phyloP scores from a whole-genome alignment of 92 coral and sea anemone species.

The Hydrozoanthus gracilis region DNA sequence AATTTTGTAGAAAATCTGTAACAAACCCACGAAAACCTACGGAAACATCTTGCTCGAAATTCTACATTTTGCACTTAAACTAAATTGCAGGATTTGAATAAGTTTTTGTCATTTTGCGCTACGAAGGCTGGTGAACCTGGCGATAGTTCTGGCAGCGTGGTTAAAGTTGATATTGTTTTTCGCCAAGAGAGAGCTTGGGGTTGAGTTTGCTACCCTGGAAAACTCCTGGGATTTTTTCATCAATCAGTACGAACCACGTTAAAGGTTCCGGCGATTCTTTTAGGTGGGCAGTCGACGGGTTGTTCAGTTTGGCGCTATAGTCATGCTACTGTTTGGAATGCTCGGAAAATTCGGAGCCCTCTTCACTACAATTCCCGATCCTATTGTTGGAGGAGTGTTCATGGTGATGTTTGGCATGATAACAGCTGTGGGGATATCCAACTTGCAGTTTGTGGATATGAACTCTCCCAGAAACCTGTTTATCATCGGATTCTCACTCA shows the following conservation, averaged over 20 bases:
- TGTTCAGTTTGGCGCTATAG: conserved; percentile 71
- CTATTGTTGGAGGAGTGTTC: conserved; percentile 92
- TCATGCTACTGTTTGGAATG: conserved; percentile 76
- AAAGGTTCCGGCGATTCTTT: neutral
- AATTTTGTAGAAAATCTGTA: conserved; percentile 68
- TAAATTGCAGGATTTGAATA: conserved; percentile 38
- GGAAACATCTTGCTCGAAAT: no score
- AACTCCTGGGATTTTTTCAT: neutral
- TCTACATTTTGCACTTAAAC: no score
- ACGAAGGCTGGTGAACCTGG: neutral
- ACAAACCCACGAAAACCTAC: conserved; percentile 53
- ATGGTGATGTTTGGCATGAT: conserved; percentile 91
- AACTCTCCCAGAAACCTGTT: conserved; percentile 89
- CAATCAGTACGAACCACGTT: neutral
- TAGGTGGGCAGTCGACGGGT: conserved; percentile 93
- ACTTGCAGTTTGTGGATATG: conserved; percentile 87
- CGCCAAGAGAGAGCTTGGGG: no score
- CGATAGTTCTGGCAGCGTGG: no score
- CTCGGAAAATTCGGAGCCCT: conserved; percentile 92
- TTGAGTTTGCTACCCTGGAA: neutral
- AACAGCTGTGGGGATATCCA: conserved; percentile 89
- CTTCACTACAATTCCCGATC: conserved; percentile 92
- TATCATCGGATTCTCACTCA: conserved; percentile 77
- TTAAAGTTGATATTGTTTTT: no score
- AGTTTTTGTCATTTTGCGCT: conserved; percentile 56